phyloP scores from a whole-genome alignment of 2,888 invertebrate genomes.

The Drosophila nigricruria region DNA sequence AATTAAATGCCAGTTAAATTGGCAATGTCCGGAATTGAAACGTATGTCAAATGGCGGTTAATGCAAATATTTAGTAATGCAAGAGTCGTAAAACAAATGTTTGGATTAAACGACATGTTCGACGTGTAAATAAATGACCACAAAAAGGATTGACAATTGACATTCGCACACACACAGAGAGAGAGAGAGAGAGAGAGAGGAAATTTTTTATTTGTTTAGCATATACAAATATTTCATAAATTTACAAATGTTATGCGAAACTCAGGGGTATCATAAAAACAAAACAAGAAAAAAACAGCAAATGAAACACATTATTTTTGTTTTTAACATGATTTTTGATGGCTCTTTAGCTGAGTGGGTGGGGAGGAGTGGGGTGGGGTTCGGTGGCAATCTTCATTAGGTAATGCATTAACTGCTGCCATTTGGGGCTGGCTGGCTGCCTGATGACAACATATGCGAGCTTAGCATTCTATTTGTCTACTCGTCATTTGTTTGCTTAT shows the following conservation, averaged over 20 bases:
- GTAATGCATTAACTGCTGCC: conserved; percentile 42
- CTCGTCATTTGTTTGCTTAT: conserved; percentile 59
- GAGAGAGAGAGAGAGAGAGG: too few species aligned
- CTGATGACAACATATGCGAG: conserved; percentile 45
- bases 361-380: neutral
- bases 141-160: conserved; percentile 33
- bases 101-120: conserved; percentile 20
- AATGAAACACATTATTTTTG: neutral
- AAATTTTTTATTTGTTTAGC: neutral
- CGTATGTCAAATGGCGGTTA: conserved; percentile 26
- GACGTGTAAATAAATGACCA: conserved; percentile 24
- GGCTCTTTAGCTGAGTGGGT: neutral
- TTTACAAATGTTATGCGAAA: conserved; percentile 7
- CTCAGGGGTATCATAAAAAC: conserved; percentile 2
- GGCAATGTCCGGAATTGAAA: neutral
- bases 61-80: conserved; percentile 27
- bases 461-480: conserved; percentile 54
- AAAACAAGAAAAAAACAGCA: neutral
- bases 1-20: neutral
- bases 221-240: conserved; percentile 4
- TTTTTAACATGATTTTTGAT: neutral
- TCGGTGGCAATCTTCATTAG: conserved; percentile 17
- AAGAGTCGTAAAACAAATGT: conserved; percentile 16
- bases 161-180: conserved; percentile 4
- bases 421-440: neutral